These are phyloP conservation scores for Sylvietta virens DNA, from an alignment of 2,113 vertebrate genomes.

Conservation along the genomic window DNA sequence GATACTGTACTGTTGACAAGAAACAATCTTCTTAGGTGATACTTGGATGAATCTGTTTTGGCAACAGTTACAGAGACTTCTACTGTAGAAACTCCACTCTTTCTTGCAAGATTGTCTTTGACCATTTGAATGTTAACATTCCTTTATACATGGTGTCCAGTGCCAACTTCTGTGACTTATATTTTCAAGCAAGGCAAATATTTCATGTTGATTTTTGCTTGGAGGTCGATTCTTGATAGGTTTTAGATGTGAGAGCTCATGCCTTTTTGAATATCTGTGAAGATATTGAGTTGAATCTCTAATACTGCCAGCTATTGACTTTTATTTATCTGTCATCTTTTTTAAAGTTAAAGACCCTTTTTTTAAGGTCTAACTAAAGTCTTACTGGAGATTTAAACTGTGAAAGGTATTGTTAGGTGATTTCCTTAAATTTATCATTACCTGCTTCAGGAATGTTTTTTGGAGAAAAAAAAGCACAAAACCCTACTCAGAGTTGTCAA, in stretches of 20 bases:
- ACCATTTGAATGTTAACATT: background rate
- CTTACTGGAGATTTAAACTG: background rate
- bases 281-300: background rate
- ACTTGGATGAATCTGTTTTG: background rate
- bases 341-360: background rate
- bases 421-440: background rate
- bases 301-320: background rate
- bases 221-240: background rate
- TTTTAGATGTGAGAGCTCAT: background rate
- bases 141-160: fast-evolving
- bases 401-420: background rate
- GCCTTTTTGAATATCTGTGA: background rate
- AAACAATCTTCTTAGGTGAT: background rate
- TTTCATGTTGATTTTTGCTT: background rate
- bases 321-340: background rate
- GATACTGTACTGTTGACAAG: background rate
- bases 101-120: background rate
- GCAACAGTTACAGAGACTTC: background rate
- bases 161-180: background rate
- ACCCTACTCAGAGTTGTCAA: background rate
- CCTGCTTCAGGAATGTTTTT: background rate
- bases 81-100: background rate
- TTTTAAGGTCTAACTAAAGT: background rate
- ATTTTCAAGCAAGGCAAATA: background rate
- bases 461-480: background rate